Base-by-base conservation (phyloP, 2,113 vertebrate species). In the Macaca nemestrina region DNA sequence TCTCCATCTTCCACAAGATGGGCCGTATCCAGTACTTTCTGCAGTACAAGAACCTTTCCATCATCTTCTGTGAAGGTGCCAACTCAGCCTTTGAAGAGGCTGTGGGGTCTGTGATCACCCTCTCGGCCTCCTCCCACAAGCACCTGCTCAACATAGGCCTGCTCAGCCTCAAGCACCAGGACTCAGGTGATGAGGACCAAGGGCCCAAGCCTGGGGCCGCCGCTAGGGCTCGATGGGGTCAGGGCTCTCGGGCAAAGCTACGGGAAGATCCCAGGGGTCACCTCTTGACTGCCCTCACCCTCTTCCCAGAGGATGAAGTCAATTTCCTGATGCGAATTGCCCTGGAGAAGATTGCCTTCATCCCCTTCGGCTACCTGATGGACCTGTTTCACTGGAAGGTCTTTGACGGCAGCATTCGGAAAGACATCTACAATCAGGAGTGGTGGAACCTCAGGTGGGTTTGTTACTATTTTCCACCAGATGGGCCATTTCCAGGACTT, bases 321-420 rank as follows among this genome's bases (percentile, higher is more conserved):
- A 99, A 99, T 98, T 99, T 99, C 98, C 98, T 99, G 98, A 99
- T 99, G 99, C 99, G 99, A 98, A 98, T 99, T 1, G 99, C 99
- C 27, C 98, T 99, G 97, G 99, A 99, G 97, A 99, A 99, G 98
- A 99, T 99, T 0, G 99, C 99, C 90, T 99, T 99, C 98, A 98
- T 99, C 67, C 99, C 99, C 38, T 99, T 99, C 0, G 99, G 99
- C 32, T 99, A 99, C 97, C 97, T 99, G 84, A 99, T 99, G 98
- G 99, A 99, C 97, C 98, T 99, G 98, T 99, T 99, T 99, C 98
- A 99, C 86, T 99, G 99, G 99, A 99, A 99, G 95, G 99, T 99
- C 81, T 99, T 99, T 96, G 99, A 99, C 10, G 99, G 99, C 32
- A 99, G 99, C 78, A 99, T 99, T 97, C 94, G 98, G 6, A 93